Percentiles rank a stretch among this genome's conserved stretches.
phyloP scores from a whole-genome alignment of 2,113 vertebrate genomes.

The Gopherus evgoodei region DNA sequence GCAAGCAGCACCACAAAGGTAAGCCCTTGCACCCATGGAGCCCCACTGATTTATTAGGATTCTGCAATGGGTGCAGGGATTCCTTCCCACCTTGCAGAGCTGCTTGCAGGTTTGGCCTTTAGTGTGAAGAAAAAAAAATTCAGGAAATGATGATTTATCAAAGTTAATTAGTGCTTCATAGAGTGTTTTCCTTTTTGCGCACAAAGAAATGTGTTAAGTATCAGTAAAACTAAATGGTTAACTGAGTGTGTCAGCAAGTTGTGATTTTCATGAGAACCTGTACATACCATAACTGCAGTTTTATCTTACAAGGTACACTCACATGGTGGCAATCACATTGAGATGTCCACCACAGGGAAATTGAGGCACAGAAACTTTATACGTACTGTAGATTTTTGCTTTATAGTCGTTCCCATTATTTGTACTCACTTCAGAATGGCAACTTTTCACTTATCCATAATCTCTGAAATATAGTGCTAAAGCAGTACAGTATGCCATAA shows the following conservation, averaged over 20 bases:
- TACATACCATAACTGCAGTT: slow-evolving; percentile 39
- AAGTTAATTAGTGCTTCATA: neutral
- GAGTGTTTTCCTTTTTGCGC: neutral
- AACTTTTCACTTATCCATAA: neutral
- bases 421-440: slow-evolving; percentile 6
- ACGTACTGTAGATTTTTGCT: neutral
- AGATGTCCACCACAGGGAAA: neutral
- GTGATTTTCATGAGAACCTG: slow-evolving; percentile 40
- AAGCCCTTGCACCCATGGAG: neutral
- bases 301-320: slow-evolving; percentile 28
- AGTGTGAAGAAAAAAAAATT: neutral
- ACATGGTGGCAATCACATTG: neutral
- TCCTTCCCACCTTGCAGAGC: fast-evolving
- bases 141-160: neutral
- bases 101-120: neutral
- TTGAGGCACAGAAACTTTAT: neutral
- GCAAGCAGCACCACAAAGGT: neutral
- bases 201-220: neutral
- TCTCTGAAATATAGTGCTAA: neutral
- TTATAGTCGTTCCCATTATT: neutral
- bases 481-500: neutral
- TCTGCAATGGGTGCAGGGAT: fast-evolving
- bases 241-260: slow-evolving; percentile 56
- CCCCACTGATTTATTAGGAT: fast-evolving
- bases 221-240: slow-evolving; percentile 59